phyloP scores from a whole-genome alignment of 2,888 invertebrate species.

The Seira ritae region DNA sequence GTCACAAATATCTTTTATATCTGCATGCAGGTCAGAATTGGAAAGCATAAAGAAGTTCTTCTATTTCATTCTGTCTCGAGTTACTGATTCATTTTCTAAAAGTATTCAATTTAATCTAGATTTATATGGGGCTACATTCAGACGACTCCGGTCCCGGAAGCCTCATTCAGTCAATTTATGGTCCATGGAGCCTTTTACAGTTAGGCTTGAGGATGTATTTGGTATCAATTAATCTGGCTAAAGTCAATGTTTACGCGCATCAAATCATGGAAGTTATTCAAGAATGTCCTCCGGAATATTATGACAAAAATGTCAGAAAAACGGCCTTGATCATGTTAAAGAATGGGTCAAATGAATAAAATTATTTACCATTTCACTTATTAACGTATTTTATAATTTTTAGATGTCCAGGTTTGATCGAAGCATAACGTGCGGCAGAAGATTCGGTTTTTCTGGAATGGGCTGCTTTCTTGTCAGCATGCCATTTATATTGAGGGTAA shows the following conservation, averaged over 20 bases:
- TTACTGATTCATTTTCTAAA: no score
- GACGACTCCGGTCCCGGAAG: background rate
- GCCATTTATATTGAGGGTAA: constrained; percentile 62
- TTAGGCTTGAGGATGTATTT: constrained; percentile 47
- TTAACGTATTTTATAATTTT: background rate
- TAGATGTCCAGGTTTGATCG: constrained; percentile 29
- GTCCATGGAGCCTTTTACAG: constrained; percentile 56
- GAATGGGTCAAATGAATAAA: no score
- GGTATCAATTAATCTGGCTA: constrained; percentile 39
- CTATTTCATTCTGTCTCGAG: no score
- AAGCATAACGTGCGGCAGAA: background rate
- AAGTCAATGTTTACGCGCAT: constrained; percentile 49
- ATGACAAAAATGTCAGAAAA: constrained; percentile 48
- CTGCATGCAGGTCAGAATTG: constrained; percentile 27
- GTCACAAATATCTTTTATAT: constrained; percentile 12
- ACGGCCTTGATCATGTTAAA: background rate
- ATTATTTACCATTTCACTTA: background rate
- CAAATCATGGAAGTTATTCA: constrained; percentile 27
- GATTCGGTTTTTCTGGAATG: constrained; percentile 49
- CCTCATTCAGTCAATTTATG: constrained; percentile 23
- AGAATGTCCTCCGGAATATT: constrained; percentile 48
- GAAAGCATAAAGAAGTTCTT: no score
- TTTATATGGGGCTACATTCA: background rate
- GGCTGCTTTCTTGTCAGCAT: constrained; percentile 65
- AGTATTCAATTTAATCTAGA: background rate